Conservation (phyloP, 2,797 vertebrate genomes). For the Clarias fuscus region DNA sequence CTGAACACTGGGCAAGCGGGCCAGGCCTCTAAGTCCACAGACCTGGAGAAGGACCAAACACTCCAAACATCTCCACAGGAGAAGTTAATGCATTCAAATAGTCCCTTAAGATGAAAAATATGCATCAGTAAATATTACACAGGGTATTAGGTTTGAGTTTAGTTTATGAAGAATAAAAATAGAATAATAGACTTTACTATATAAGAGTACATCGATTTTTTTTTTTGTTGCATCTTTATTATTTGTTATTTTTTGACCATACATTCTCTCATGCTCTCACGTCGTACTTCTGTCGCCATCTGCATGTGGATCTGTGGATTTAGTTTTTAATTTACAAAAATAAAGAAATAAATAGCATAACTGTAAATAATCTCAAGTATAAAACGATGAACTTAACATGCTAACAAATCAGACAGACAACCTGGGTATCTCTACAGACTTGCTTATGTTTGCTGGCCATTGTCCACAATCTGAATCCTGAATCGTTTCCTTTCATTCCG, state of each 20-base stretch:
- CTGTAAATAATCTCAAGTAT: neutral
- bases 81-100: constrained; percentile 15
- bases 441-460: constrained; percentile 19
- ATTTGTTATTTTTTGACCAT: neutral
- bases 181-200: neutral
- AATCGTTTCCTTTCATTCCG: constrained; percentile 17
- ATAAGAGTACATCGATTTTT: neutral
- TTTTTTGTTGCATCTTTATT: neutral
- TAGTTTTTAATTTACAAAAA: neutral
- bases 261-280: neutral
- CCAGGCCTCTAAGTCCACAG: constrained; percentile 67
- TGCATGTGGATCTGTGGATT: neutral
- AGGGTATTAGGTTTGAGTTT: neutral
- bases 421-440: neutral
- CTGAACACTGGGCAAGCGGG: constrained; percentile 95
- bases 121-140: neutral
- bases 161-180: neutral
- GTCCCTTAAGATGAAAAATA: neutral
- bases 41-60: constrained; percentile 22
- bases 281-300: neutral
- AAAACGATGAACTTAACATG: neutral
- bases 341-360: too few relatives aligned
- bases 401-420: neutral
- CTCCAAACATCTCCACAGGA: neutral
- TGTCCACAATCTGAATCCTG: constrained; percentile 9